Evolutionary conservation across 2,797 vertebrate genomes (phyloP), one percentile per base, ranked within the genome.

Genomic region (Sebastolobus alascanus): DNA sequence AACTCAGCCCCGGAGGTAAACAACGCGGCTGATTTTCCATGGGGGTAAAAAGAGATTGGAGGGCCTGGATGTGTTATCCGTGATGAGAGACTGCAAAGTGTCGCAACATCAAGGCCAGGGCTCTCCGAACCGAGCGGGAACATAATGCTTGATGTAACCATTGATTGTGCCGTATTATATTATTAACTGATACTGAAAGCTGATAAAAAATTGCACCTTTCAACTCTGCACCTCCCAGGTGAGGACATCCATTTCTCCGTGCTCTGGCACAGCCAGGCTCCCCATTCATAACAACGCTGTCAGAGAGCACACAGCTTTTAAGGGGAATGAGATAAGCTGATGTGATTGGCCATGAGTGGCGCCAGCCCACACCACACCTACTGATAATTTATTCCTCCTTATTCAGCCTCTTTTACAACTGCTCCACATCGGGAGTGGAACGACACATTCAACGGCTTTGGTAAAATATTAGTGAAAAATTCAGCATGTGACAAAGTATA

Each of bases 1-100:
- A 84, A 83, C 69, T 88, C 84, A n/a, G 59, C 54, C 86, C 77
- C 16, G 27, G 65, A 87, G 87, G 87, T 91, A 92, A 93, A 92
- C 91, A 90, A 92, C 56, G 10, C 81, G 79, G 72, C 68, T 43
- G 76, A 84, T 87, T 88, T 77, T 84, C 82, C 83, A 52, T 16
- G 71, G 71, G 43, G 60, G 76, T 80, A 66, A 90, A 83, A 83
- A 81, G 84, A 84, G 84, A 84, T 86, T 85, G 76, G 71, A 66
- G 55, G 71, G 73, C 61, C 73, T 77, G 82, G 81, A 75, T 82
- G 76, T 72, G 80, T 83, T 78, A 58, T 82, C 66, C 43, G 1
- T 25, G 84, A 89, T 72, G 85, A 83, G 79, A 79, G 86, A 77
- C 73, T 6, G 87, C 67, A 25, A 63, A 67, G 76, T 79, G 75